Conservation (phyloP, 2,888 invertebrate genomes). For the Ichneumoninae sp. region DNA sequence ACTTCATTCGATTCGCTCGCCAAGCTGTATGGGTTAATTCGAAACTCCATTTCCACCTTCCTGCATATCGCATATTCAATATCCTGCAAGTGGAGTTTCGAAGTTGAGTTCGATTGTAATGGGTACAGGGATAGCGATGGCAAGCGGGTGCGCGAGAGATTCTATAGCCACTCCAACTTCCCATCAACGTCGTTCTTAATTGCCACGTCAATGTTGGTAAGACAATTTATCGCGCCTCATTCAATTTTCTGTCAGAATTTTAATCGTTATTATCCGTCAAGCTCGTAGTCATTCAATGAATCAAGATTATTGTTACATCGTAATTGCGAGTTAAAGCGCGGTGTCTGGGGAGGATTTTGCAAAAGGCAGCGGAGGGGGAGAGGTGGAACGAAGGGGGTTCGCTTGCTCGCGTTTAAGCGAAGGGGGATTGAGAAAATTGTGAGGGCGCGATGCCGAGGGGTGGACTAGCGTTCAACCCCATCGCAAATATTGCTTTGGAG, state of each 20-base stretch:
- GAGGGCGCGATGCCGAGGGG: conserved; percentile 3
- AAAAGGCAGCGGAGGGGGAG: not conserved
- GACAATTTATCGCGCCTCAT: not conserved
- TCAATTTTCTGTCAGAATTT: not conserved
- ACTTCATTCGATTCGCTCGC: not conserved
- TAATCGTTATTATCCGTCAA: not conserved
- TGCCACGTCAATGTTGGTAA: not conserved
- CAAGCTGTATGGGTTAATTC: not conserved
- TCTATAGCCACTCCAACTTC: not conserved
- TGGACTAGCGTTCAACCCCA: conserved; percentile 37
- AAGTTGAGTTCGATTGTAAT: not conserved
- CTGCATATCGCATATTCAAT: not conserved
- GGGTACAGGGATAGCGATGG: not conserved
- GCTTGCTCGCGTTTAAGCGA: not conserved
- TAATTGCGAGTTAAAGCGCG: not conserved
- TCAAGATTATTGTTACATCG: not conserved
- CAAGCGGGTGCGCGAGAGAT: not conserved
- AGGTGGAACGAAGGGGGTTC: not conserved
- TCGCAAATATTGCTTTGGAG: conserved; percentile 49
- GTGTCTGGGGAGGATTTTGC: not conserved
- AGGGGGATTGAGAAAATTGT: conserved; percentile 28
- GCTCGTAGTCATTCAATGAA: not conserved
- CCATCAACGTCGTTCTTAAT: not conserved
- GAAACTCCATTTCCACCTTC: not conserved
- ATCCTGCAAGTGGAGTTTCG: not conserved